Evolutionary conservation across 2,888 invertebrate genomes (phyloP), one percentile per base, ranked within the genome.

Genomic region (Sympetrum striolatum): DNA sequence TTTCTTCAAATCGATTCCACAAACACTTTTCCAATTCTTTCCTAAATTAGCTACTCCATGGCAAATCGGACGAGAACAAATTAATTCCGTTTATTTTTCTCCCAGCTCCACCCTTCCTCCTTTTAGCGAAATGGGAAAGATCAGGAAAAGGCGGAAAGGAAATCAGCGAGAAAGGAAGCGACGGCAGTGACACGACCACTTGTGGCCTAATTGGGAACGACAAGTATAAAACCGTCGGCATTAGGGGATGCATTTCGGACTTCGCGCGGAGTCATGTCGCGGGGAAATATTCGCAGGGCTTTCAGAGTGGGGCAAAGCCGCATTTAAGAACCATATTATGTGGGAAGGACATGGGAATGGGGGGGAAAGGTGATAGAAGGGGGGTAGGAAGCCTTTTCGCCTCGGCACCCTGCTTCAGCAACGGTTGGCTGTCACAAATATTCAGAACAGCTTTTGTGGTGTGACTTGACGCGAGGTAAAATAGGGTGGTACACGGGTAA

Each of bases 141-240:
- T 25, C 25, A 73, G 22, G 31, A 73, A 25, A 73, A 31, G 10
- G 14, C n/a, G 53, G 12, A 0, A n/a, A 31, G n/a, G 15, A 22
- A 31, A 53, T 82, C 53, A 18, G 35, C 6, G 35, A 25, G 58
- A 31, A 10, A 25, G 10, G 81, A 25, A 48, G n/a, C 35, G 60
- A 86, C 60, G 37, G 35, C 58, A 82, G 82, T 15, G 82, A 58
- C 60, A 39, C 37, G 64, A 60, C 86, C 86, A 60, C 86, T 86
- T 86, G 64, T 39, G 86, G 64, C 60, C 86, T 64, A 86, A 86
- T 86, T 60, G 86, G 64, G 64, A 86, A 86, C 58, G 86, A 86
- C 86, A 60, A 60, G 86, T n/a, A 37, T 86, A 8, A 39, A 22
- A 37, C 22, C n/a, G 37, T 86, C n/a, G 15, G 60, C 37, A 60